These are phyloP conservation scores for Lepus europaeus DNA, from an alignment of 2,113 vertebrate genomes.

Conservation along the genomic window DNA sequence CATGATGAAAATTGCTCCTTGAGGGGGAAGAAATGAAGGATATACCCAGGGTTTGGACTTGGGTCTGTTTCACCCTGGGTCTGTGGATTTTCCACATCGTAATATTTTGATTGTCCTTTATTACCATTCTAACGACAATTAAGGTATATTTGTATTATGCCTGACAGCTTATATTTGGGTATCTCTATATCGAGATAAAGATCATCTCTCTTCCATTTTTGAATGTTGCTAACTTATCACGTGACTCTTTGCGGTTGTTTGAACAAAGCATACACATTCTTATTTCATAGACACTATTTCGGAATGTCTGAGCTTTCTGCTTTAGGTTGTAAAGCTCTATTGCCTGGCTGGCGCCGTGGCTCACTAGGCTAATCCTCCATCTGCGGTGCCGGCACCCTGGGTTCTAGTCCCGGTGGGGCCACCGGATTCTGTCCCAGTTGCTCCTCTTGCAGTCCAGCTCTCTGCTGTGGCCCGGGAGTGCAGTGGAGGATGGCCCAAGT, in stretches of 20 bases:
- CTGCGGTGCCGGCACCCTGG: no score
- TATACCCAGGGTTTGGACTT: background rate
- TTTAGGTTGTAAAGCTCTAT: constrained; percentile 35
- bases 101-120: background rate
- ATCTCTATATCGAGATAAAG: background rate
- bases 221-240: constrained; percentile 6
- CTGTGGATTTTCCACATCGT: background rate
- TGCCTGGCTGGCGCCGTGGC: no score
- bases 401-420: no score
- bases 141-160: background rate
- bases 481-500: no score
- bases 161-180: background rate
- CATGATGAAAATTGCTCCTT: background rate
- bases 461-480: no score
- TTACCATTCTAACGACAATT: background rate
- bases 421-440: no score
- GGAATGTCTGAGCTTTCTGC: background rate
- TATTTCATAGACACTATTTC: constrained; percentile 42
- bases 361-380: no score
- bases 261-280: constrained; percentile 37
- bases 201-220: background rate
- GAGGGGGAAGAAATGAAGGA: background rate
- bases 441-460: no score
- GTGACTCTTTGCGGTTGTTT: constrained; percentile 14
- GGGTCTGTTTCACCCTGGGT: background rate